Conservation (phyloP, 2,797 vertebrate species). For the Falco concolor region DNA sequence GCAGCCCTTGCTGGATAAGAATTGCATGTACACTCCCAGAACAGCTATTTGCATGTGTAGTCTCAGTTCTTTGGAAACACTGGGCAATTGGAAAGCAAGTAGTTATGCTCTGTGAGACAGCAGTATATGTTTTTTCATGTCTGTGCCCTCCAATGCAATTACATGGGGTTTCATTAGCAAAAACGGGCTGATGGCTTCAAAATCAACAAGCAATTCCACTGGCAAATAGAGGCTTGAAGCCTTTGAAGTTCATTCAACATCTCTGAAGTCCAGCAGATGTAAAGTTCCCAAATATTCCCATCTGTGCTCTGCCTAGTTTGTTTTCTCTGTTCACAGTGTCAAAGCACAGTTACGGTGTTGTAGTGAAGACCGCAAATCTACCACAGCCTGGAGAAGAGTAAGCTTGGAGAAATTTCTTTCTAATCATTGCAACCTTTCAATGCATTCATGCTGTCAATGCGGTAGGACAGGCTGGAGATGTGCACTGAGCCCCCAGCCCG, state of each 20-base stretch:
- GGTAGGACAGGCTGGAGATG: neutral
- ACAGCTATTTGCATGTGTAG: neutral
- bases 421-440: neutral
- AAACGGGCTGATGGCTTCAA: neutral
- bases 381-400: rapidly evolving
- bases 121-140: neutral
- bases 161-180: neutral
- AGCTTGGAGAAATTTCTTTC: neutral
- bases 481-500: neutral
- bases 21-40: neutral
- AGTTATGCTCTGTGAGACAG: neutral
- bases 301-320: neutral
- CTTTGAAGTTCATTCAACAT: neutral
- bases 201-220: neutral
- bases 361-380: neutral
- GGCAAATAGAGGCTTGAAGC: neutral
- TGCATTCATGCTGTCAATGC: neutral
- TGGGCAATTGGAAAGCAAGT: neutral
- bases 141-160: neutral
- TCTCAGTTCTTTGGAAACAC: neutral
- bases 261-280: neutral
- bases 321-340: neutral
- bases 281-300: neutral
- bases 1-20: neutral
- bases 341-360: neutral